These are phyloP conservation scores for Albula goreensis DNA, from an alignment of 2,113 vertebrate genomes.

Conservation along the genomic window DNA sequence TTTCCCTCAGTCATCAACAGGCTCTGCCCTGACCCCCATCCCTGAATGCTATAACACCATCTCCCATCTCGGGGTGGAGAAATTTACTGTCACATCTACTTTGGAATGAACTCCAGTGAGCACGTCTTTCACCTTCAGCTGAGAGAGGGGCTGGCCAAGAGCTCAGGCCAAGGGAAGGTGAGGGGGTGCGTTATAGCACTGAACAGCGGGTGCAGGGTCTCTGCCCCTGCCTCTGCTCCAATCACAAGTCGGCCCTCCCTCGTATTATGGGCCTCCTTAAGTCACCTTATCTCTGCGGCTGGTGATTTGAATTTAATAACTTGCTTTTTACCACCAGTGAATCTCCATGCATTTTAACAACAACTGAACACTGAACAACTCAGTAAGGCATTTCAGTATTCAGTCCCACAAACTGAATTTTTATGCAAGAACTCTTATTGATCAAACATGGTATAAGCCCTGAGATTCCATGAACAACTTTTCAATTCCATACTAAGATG, in stretches of 20 bases:
- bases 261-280: conserved; percentile 41
- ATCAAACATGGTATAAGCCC: no score
- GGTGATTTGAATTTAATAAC: conserved; percentile 68
- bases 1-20: conserved; percentile 99
- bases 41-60: conserved; percentile 99
- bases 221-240: conserved; percentile 55
- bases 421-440: not conserved
- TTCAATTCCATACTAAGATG: no score
- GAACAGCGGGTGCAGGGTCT: conserved; percentile 59
- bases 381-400: conserved; percentile 20
- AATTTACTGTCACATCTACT: conserved; percentile 95
- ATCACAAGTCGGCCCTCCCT: conserved; percentile 66
- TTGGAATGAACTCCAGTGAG: conserved; percentile 91
- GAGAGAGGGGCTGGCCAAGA: conserved; percentile 50
- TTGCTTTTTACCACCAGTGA: conserved; percentile 65
- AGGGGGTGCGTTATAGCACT: not conserved
- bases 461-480: no score
- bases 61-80: conserved; percentile 92
- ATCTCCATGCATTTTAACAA: conserved; percentile 58
- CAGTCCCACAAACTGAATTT: not conserved
- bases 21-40: conserved; percentile 91
- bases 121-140: conserved; percentile 94
- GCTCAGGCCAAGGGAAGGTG: conserved; percentile 30
- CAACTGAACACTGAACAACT: not conserved
- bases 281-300: conserved; percentile 42